Evolutionary conservation across 2,888 invertebrate species (phyloP), one percentile per base, ranked within the genome.

Genomic region (Nipponacmea schrenckii): DNA sequence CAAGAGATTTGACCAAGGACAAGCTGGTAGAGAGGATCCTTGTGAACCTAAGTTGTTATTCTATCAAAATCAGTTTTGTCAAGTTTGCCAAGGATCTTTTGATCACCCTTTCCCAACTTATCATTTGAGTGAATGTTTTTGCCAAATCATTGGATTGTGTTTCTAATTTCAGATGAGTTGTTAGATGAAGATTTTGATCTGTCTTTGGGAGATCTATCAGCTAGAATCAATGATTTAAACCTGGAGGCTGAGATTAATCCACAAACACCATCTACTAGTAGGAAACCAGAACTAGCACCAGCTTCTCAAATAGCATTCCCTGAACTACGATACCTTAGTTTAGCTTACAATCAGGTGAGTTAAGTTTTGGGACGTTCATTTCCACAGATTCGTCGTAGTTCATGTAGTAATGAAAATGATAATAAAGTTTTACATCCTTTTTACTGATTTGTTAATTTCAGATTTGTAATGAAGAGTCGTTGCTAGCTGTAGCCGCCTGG

Each of bases 401-500:
- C n/a, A n/a, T n/a, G n/a, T n/a, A n/a, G n/a, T n/a, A n/a, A n/a
- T n/a, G n/a, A n/a, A n/a, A n/a, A n/a, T n/a, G n/a, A n/a, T n/a
- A n/a, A n/a, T n/a, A n/a, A n/a, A n/a, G n/a, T n/a, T n/a, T n/a
- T n/a, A n/a, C n/a, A n/a, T n/a, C n/a, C n/a, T 31, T 31, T 31
- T 31, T 31, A 31, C 2, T 31, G 5, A 31, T 3, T 31, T 31
- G 31, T 31, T 31, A 31, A 31, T 31, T 67, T 12, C 73, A 88
- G 85, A 85, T 88, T 50, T 75, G 71, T 24, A 83, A 85, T 44
- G 88, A 88, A 73, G 87, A 87, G 62, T 84, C 83, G 12, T 46
- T 88, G 39, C 77, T 88, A 66, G 84, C 88, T 5, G 83, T 88
- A 39, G 87, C 87, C 10, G 85, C 86, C 0, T 88, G 88, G 88